These are phyloP conservation scores for Pimpla rufipes DNA, from an alignment of 2,888 invertebrate species.

Conservation along the genomic window DNA sequence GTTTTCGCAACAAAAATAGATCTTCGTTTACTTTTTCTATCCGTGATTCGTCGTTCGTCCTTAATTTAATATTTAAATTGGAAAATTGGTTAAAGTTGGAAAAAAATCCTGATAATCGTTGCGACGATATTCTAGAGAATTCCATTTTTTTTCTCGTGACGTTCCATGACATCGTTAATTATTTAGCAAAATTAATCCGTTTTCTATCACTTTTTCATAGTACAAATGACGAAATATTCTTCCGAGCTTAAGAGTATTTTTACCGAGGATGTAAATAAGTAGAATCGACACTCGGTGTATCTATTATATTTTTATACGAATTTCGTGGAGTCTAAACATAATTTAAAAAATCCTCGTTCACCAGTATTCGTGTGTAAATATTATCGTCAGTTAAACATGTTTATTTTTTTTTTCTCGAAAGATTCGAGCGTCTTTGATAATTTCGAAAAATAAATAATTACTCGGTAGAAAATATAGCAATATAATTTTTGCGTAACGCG, in stretches of 20 bases:
- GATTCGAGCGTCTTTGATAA: too few species aligned
- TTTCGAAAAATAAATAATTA: not conserved
- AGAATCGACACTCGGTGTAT: not conserved
- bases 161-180: constrained; percentile 1
- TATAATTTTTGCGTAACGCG: not conserved
- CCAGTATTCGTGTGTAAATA: constrained; percentile 14
- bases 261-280: not conserved
- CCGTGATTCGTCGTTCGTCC: not conserved
- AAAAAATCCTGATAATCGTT: not conserved
- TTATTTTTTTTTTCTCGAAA: not conserved
- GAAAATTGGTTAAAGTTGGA: too few species aligned
- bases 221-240: not conserved
- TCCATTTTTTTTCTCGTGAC: not conserved
- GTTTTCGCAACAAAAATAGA: not conserved
- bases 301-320: constrained; percentile 8
- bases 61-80: not conserved
- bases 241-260: not conserved
- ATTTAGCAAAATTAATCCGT: not conserved
- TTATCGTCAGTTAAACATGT: not conserved
- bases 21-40: too few species aligned
- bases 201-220: not conserved
- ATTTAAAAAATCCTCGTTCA: not conserved
- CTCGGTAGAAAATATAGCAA: not conserved
- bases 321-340: constrained; percentile 3
- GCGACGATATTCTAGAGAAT: not conserved